A percentile compares a stretch with the other conserved stretches of the same genome.
Evolutionary conservation across 2,797 vertebrate genomes (phyloP).

Genomic region (Chelonia mydas): DNA sequence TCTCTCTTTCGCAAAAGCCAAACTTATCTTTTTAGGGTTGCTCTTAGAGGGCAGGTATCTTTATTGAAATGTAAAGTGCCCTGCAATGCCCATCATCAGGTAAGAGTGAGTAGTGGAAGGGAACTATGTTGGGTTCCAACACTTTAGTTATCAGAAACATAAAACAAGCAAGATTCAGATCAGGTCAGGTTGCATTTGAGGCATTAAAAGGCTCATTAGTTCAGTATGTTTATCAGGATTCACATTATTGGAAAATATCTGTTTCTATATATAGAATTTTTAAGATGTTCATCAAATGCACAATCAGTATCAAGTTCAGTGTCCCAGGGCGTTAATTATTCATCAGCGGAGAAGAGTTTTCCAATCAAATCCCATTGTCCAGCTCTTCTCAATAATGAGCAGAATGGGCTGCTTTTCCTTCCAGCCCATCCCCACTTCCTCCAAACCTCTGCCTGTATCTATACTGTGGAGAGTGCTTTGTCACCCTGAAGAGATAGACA

Average conservation of each 20-base stretch:
- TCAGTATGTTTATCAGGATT: conserved; percentile 8
- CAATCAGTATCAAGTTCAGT: conserved; percentile 44
- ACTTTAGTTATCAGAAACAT: not conserved
- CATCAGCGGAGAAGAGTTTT: conserved; percentile 45
- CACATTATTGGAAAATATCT: not conserved
- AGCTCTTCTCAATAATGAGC: conserved; percentile 21
- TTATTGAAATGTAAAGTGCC: not conserved
- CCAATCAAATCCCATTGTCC: conserved; percentile 71
- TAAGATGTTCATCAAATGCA: conserved; percentile 45
- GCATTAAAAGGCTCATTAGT: conserved; percentile 8
- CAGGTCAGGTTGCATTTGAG: conserved; percentile 28
- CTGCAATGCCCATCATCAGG: not conserved
- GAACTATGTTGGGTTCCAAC: not conserved
- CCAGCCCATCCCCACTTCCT: conserved; percentile 28
- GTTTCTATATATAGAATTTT: conserved; percentile 42
- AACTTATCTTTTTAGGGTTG: not conserved
- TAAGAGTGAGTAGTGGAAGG: not conserved
- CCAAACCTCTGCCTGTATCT: not conserved
- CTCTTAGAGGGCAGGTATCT: not conserved
- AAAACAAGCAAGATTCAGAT: not conserved
- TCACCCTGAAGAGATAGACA: conserved; percentile 50
- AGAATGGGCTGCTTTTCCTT: conserved; percentile 35
- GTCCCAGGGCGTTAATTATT: not conserved
- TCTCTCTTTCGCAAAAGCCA: not conserved
- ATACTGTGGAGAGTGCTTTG: conserved; percentile 6